Conservation (phyloP, 2,888 invertebrate species). For the Chrysotoxum bicinctum region DNA sequence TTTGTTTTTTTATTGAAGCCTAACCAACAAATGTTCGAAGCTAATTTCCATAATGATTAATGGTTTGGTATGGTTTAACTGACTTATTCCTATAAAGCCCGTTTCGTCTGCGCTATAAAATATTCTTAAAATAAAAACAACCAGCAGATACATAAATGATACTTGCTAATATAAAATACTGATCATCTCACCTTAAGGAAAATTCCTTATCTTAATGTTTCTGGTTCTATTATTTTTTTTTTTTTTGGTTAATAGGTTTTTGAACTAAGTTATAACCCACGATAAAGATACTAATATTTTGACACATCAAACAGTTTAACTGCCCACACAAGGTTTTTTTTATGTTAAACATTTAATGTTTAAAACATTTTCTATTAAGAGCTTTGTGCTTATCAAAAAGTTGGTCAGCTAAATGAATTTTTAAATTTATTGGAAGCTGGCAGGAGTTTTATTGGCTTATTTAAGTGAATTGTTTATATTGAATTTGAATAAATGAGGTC, state of each 20-base stretch:
- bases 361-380: conserved; percentile 34
- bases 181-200: background rate
- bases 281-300: conserved; percentile 37
- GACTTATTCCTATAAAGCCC: conserved; percentile 3
- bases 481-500: background rate
- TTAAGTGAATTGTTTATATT: conserved; percentile 7
- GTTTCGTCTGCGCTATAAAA: background rate
- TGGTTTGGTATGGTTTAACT: conserved; percentile 44
- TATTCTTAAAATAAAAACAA: conserved; percentile 12
- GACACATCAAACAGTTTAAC: conserved; percentile 29
- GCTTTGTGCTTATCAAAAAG: conserved; percentile 15
- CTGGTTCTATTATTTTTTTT: conserved; percentile 25
- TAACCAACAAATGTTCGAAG: conserved; percentile 27
- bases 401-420: conserved; percentile 25
- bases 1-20: background rate
- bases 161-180: conserved; percentile 28
- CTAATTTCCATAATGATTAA: conserved; percentile 64
- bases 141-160: conserved; percentile 19
- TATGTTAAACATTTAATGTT: conserved; percentile 12
- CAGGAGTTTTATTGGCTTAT: conserved; percentile 19
- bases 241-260: conserved; percentile 15
- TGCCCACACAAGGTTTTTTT: conserved; percentile 21
- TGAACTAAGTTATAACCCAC: conserved; percentile 23
- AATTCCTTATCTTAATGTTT: conserved; percentile 33
- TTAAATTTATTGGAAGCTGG: conserved; percentile 25